Percentiles rank a stretch among this genome's conserved stretches.
Conservation (phyloP, 1,140 invertebrate species). For the Diabrotica virgifera region DNA sequence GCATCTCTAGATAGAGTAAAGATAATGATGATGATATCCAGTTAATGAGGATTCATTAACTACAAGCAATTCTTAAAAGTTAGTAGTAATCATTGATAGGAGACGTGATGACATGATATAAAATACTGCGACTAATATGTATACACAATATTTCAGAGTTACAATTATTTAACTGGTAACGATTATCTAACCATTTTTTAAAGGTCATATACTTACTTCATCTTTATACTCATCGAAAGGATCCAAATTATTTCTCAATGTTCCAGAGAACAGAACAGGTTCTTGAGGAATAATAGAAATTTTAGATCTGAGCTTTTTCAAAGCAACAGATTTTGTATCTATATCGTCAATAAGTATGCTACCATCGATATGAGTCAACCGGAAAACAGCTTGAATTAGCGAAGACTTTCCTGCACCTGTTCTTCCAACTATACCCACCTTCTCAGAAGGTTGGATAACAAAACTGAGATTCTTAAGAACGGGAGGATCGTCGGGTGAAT, state of each 20-base stretch:
- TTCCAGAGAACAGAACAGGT: constrained; percentile 68
- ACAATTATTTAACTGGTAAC: too few relatives aligned
- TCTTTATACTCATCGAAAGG: constrained; percentile 43
- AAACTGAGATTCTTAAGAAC: constrained; percentile 59
- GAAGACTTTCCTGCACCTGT: constrained; percentile 67
- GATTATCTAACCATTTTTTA: too few relatives aligned
- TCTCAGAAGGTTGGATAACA: too few relatives aligned
- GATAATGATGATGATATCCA: too few relatives aligned
- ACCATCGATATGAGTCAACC: constrained; percentile 65
- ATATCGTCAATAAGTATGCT: constrained; percentile 60
- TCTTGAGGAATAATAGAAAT: constrained; percentile 72
- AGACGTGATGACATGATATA: background rate
- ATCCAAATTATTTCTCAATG: constrained; percentile 19
- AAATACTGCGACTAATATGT: background rate
- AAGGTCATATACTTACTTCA: constrained; percentile 61
- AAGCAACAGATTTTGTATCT: constrained; percentile 49
- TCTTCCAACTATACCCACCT: too few relatives aligned
- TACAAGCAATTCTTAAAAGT: too few relatives aligned
- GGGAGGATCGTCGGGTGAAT: constrained; percentile 52
- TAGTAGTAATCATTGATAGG: too few relatives aligned
- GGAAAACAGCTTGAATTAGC: constrained; percentile 68
- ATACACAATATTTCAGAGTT: background rate
- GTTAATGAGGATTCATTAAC: too few relatives aligned
- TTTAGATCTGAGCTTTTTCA: constrained; percentile 60
- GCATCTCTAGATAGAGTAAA: too few relatives aligned